Percentiles rank a stretch among this genome's conserved stretches.
These are phyloP conservation scores for Capricornis sumatraensis DNA, from an alignment of 2,113 vertebrate species.

Conservation along the genomic window DNA sequence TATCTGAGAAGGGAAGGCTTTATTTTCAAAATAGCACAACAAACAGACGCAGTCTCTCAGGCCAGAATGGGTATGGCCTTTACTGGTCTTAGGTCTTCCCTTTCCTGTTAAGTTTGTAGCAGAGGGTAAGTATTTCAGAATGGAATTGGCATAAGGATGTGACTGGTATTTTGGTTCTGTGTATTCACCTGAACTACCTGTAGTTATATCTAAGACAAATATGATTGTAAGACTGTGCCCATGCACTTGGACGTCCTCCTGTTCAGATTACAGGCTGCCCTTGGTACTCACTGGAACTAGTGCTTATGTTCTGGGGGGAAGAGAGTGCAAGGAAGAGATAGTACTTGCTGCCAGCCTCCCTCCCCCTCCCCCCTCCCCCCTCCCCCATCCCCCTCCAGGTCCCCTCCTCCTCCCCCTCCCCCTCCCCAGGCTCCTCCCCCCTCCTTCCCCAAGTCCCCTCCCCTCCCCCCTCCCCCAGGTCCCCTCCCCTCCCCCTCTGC, in stretches of 20 bases:
- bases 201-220: not conserved
- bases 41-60: not conserved
- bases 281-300: not conserved
- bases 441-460: too few relatives aligned
- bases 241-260: not conserved
- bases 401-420: not conserved
- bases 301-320: not conserved
- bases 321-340: not conserved
- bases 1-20: not conserved
- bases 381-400: too few relatives aligned
- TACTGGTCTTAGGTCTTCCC: not conserved
- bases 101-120: not conserved
- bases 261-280: not conserved
- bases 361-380: fast-evolving
- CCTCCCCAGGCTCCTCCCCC: too few relatives aligned
- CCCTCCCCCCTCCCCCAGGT: too few relatives aligned
- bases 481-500: not conserved
- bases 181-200: not conserved
- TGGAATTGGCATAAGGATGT: not conserved
- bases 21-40: not conserved
- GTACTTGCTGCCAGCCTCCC: not conserved
- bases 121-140: not conserved
- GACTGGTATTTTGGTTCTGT: not conserved
- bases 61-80: not conserved
- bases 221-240: not conserved